Base-by-base conservation (phyloP, 2,113 vertebrate genomes). In the Gadus macrocephalus region DNA sequence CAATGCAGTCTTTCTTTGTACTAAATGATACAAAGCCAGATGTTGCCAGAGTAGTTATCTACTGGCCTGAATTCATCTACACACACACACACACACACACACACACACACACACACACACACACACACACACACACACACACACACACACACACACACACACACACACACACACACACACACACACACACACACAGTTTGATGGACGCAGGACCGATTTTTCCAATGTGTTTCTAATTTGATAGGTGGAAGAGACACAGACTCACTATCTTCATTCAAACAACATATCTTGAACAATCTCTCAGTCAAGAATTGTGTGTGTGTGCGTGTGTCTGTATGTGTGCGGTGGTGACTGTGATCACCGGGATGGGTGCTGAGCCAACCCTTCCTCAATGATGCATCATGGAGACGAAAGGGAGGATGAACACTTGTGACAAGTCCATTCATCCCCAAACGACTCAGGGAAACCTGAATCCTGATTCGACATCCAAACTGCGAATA, bases 1-100 rank as follows among this genome's bases (percentile, higher is more conserved):
- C 92, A 92, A 91, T 92, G 75, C 82, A 68, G 82, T 81, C 86
- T 90, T 92, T 92, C 91, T 91, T 78, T 89, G 66, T 66, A 60
- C 68, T 72, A 82, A 85, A 86, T 71, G 74, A 87, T 81, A 71
- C 84, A 81, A 64, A 53, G 64, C 85, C 91, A 93, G 89, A 92
- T 91, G 90, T 89, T 88, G 75, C 78, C 75, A 77, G 65, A 62
- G 70, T 85, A 69, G 76, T 78, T 80, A 73, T 83, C 72, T 69
- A 81, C 78, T 72, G 81, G 77, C 77, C 56, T 64, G 64, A 14
- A 53, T 38, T 69, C 35, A 59, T 28, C 16, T 5, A 60, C 56
- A 19, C 28, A 19, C 63, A 64, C 53, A 14, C 55, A 19, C 53
- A 19, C 16, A 19, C 63, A 64, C 63, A 17, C 63, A 64, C 63